Evolutionary conservation across 2,888 invertebrate genomes (phyloP).

Genomic region (Scaptomyza polygonia): DNA sequence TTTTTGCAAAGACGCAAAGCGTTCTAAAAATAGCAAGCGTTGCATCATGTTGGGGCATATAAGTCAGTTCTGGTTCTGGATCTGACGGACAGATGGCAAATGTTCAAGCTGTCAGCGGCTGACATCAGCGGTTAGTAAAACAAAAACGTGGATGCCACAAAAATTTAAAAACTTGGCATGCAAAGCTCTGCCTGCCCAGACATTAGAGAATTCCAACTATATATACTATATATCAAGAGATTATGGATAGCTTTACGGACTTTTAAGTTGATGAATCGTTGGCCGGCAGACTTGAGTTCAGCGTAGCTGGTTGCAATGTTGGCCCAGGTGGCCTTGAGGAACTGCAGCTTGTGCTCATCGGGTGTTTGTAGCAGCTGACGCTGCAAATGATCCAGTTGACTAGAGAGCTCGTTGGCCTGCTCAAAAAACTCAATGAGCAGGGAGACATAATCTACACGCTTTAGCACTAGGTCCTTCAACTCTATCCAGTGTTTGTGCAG

Average conservation of each 20-base stretch:
- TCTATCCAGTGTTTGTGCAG: constrained; percentile 88
- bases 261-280: constrained; percentile 86
- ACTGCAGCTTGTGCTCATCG: constrained; percentile 86
- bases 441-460: constrained; percentile 88
- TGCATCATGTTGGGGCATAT: constrained; percentile 43
- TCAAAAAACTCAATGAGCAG: constrained; percentile 90
- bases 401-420: constrained; percentile 88
- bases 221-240: constrained; percentile 1
- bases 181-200: constrained; percentile 35
- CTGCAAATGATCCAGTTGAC: constrained; percentile 88
- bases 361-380: constrained; percentile 85
- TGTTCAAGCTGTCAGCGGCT: constrained; percentile 71
- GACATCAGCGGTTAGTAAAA: constrained; percentile 51
- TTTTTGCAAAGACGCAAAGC: constrained; percentile 26
- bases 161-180: constrained; percentile 38
- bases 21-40: constrained; percentile 46
- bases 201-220: constrained; percentile 65
- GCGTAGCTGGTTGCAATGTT: constrained; percentile 87
- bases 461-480: constrained; percentile 86
- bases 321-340: constrained; percentile 86
- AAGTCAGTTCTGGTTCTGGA: constrained; percentile 26
- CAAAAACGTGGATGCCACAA: constrained; percentile 3
- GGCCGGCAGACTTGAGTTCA: constrained; percentile 88
- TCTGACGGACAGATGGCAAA: constrained; percentile 50
- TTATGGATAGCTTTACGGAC: constrained; percentile 80